These are phyloP conservation scores for Dynastes hyllus DNA, from an alignment of 2,888 invertebrate genomes.

Conservation along the genomic window DNA sequence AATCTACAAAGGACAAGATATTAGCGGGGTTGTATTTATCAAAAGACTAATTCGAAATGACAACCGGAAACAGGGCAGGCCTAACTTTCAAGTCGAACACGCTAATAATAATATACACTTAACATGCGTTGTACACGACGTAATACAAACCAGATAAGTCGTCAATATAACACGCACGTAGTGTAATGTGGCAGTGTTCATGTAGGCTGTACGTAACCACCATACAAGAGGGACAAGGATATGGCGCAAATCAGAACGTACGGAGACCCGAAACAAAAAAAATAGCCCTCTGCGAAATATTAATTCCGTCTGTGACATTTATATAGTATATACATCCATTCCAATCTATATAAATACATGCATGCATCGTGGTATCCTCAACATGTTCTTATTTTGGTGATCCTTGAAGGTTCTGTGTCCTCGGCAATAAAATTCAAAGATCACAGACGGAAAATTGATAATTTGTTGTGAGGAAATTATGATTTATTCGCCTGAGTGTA, in stretches of 20 bases:
- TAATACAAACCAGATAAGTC: constrained; percentile 47
- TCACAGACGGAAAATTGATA: constrained; percentile 17
- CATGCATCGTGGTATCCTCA: neutral
- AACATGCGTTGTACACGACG: constrained; percentile 11
- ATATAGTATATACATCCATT: neutral
- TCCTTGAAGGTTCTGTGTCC: constrained; percentile 8
- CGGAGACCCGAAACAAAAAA: neutral
- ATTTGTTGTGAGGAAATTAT: constrained; percentile 41
- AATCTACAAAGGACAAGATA: neutral
- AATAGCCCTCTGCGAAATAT: constrained; percentile 35
- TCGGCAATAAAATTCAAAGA: constrained; percentile 24
- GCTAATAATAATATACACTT: constrained; percentile 56
- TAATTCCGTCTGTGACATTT: constrained; percentile 37
- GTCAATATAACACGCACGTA: neutral
- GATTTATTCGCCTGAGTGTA: constrained; percentile 17
- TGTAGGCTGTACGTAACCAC: neutral
- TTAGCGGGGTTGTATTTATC: constrained; percentile 59
- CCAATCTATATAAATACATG: neutral
- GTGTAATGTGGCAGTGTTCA: no score
- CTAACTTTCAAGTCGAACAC: constrained; percentile 14
- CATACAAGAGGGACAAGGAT: neutral
- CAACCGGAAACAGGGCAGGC: constrained; percentile 62
- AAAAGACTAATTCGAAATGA: constrained; percentile 63
- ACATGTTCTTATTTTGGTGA: constrained; percentile 3
- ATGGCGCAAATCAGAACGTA: neutral